Evolutionary conservation across 2,888 invertebrate species (phyloP).

Genomic region (Lumbricus terrestris): DNA sequence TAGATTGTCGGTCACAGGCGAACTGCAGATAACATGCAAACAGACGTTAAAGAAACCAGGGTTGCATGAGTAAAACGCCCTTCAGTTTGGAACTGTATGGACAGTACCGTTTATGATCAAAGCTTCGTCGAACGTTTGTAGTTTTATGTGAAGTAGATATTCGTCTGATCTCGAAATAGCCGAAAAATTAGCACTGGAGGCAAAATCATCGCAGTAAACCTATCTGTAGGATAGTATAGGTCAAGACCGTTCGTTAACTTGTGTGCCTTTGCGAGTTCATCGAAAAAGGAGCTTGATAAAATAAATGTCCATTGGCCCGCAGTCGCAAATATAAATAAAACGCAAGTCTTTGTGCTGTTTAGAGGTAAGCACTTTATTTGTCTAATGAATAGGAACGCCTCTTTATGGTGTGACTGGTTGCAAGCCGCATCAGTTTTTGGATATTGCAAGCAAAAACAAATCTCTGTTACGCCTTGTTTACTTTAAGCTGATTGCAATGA

Average conservation of each 20-base stretch:
- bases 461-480: background rate
- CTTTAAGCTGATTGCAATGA: background rate
- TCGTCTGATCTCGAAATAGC: background rate
- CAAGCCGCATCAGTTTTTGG: background rate
- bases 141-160: background rate
- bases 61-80: background rate
- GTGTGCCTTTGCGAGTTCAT: background rate
- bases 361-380: background rate
- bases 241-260: background rate
- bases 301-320: background rate
- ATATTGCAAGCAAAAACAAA: background rate
- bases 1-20: background rate
- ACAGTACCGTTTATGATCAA: background rate
- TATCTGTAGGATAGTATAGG: background rate
- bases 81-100: background rate
- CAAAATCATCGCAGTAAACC: no score
- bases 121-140: background rate
- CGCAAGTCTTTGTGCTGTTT: background rate
- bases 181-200: background rate
- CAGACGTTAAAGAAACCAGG: background rate
- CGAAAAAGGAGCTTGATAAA: background rate
- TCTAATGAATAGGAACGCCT: background rate
- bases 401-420: background rate
- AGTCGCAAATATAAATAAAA: no score
- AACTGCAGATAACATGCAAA: background rate